Conservation (phyloP, 1,140 invertebrate genomes). For the Drosophila lacertosa region DNA sequence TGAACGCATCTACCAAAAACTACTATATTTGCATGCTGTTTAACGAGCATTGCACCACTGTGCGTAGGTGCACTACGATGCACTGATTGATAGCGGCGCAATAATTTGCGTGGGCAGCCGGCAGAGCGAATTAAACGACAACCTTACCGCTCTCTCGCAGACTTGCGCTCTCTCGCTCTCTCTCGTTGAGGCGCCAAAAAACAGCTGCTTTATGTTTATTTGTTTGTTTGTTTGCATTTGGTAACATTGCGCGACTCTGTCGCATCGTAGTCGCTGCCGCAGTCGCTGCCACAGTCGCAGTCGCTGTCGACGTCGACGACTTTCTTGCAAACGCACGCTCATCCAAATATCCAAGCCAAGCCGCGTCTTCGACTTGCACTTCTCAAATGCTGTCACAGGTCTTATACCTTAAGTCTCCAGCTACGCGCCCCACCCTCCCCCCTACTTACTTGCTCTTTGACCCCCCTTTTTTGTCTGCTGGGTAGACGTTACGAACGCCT, state of each 20-base stretch:
- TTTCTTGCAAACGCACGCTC: slow-evolving; percentile 8
- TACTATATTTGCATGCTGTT: no score
- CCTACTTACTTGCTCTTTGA: background rate
- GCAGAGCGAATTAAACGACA: slow-evolving; percentile 39
- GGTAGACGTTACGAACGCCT: slow-evolving; percentile 19
- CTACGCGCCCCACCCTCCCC: background rate
- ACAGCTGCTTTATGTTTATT: slow-evolving; percentile 79
- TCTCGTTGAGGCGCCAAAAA: slow-evolving; percentile 53
- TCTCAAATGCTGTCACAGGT: slow-evolving; percentile 48
- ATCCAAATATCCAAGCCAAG: slow-evolving; percentile 32
- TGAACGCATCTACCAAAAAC: no score
- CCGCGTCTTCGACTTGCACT: slow-evolving; percentile 44
- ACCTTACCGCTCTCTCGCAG: slow-evolving; percentile 10
- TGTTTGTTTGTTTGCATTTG: slow-evolving; percentile 73
- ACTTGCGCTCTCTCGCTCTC: slow-evolving; percentile 1
- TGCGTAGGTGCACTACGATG: slow-evolving; percentile 33
- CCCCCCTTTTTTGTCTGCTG: no score
- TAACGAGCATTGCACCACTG: slow-evolving; percentile 9
- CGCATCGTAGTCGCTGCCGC: no score
- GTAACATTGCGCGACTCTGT: no score
- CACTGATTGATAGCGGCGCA: slow-evolving; percentile 41
- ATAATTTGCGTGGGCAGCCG: slow-evolving; percentile 47
- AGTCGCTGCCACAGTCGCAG: slow-evolving; percentile 16
- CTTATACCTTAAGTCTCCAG: slow-evolving; percentile 25
- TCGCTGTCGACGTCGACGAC: slow-evolving; percentile 28